phyloP scores from a whole-genome alignment of 1,140 invertebrate genomes.

The Battus philenor region DNA sequence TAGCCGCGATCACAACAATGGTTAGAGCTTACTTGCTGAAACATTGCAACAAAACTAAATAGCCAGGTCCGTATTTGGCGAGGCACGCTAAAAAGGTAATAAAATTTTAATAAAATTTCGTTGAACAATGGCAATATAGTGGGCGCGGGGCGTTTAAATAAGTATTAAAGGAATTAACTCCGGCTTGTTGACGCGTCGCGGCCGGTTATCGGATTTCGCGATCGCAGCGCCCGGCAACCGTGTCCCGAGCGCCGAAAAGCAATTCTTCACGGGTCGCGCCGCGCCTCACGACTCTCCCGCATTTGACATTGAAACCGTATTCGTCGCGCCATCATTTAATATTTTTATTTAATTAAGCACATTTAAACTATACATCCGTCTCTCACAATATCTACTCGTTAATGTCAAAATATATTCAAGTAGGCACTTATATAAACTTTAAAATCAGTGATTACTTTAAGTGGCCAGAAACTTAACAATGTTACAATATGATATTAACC shows the following conservation, averaged over 20 bases:
- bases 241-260: slow-evolving; percentile 43
- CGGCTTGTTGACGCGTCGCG: slow-evolving; percentile 64
- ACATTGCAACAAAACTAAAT: slow-evolving; percentile 15
- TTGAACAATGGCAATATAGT: slow-evolving; percentile 56
- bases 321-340: too few species aligned
- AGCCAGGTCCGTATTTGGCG: slow-evolving; percentile 9
- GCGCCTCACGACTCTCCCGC: background rate
- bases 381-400: too few species aligned
- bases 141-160: slow-evolving; percentile 39
- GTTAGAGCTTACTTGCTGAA: slow-evolving; percentile 5
- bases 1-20: slow-evolving; percentile 7
- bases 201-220: slow-evolving; percentile 56
- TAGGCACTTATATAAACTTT: too few species aligned
- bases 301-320: background rate
- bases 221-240: slow-evolving; percentile 28
- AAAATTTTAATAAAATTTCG: slow-evolving; percentile 44
- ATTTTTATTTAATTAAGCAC: too few species aligned
- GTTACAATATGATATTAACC: too few species aligned
- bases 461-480: too few species aligned
- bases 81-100: slow-evolving; percentile 26
- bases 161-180: slow-evolving; percentile 66
- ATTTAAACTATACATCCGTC: too few species aligned
- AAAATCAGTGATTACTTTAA: too few species aligned
- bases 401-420: too few species aligned
- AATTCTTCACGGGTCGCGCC: slow-evolving; percentile 44